Percentiles rank a stretch among this genome's conserved stretches.
Evolutionary conservation across 2,113 vertebrate species (phyloP).

Genomic region (pig (Sus scrofa)): T2T-Sscrofa CM000813.6:45200501-45201000

Average conservation of each 20-base stretch:
- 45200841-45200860: not conserved
- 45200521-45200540: not conserved
- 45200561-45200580: not conserved
- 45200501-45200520: not conserved
- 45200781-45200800: not conserved
- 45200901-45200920: constrained; percentile 17
- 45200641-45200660: not conserved
- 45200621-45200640: not conserved
- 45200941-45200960: too few species aligned
- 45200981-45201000: too few species aligned
- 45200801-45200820: not conserved
- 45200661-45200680: not conserved
- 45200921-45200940: too few species aligned
- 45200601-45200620: not conserved
- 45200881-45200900: not conserved
- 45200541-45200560: not conserved
- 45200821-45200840: not conserved
- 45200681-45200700: not conserved
- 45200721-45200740: not conserved
- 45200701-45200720: not conserved
- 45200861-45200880: not conserved
- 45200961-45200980: too few species aligned
- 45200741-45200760: not conserved
- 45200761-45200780: not conserved
- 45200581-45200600: not conserved